Evolutionary conservation across 2,113 vertebrate species (phyloP).

Genomic region (Phylloscopus whistleri): DNA sequence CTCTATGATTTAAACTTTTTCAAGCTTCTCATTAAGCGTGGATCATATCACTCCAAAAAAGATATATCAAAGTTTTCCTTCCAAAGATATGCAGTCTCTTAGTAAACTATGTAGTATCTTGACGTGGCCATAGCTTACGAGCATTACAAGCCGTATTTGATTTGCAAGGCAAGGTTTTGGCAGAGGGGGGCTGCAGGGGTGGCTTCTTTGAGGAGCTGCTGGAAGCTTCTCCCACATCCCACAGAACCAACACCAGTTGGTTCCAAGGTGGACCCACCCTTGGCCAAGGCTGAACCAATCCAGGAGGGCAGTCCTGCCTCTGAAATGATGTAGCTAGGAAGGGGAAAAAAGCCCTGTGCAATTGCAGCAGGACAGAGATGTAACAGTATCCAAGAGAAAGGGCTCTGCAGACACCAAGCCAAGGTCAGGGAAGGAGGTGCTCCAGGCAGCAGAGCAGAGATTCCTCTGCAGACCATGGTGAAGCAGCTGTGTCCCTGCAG

Average conservation of each 20-base stretch:
- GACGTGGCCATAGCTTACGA: background rate
- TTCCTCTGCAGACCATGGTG: background rate
- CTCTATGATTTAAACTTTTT: background rate
- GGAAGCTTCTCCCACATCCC: background rate
- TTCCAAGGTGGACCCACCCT: background rate
- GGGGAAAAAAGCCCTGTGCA: background rate
- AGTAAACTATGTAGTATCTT: background rate
- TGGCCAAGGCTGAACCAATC: background rate
- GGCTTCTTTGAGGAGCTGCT: background rate
- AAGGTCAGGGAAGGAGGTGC: background rate
- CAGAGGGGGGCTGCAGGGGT: background rate
- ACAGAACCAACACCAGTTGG: accelerated
- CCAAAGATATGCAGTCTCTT: background rate
- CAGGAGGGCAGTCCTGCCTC: accelerated
- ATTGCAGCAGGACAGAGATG: background rate
- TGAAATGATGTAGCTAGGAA: background rate
- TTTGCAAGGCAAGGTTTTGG: background rate
- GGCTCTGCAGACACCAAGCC: background rate
- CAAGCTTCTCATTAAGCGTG: background rate
- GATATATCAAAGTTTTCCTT: background rate
- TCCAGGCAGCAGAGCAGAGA: background rate
- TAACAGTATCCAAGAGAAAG: background rate
- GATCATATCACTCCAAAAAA: background rate
- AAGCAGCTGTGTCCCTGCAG: background rate
- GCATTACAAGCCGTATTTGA: background rate